Evolutionary conservation across 2,888 invertebrate species (phyloP), one percentile per base, ranked within the genome.

Genomic region (Diplazon laetatorius): DNA sequence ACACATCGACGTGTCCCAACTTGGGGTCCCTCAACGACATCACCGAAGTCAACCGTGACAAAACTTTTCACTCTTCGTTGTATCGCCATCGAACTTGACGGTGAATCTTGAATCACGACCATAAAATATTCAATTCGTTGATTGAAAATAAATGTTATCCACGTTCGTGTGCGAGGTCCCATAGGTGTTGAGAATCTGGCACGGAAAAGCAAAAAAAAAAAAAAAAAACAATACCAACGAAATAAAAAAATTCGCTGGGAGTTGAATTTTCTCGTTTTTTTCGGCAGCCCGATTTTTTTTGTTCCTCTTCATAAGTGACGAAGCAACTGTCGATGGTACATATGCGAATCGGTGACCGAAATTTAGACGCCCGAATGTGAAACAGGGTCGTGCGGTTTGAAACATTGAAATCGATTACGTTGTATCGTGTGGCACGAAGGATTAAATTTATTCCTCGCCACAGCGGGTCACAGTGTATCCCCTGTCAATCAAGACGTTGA

Each of bases 131-230:
- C 62, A 68, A 55, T 59, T 69, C 25, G 37, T 52, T 59, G 68
- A 78, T 78, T 69, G 73, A 73, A 78, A 78, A 73, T 69, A 72
- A 77, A 68, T 73, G 68, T 77, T 68, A 57, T 73, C 55, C 30
- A 30, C 48, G 35, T 39, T 66, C 42, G 39, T 1, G n/a, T n/a
- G 42, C n/a, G 9, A 10, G n/a, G 42, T 42, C 9, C 42, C 42
- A 42, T n/a, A n/a, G n/a, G 42, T 42, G 42, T 4, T 4, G 42
- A 42, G n/a, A 2, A 1, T 42, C 6, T 30, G 2, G 37, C 18
- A 60, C 59, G n/a, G n/a, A n/a, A n/a, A n/a, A n/a, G n/a, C n/a
- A n/a, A n/a, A n/a, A n/a, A n/a, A n/a, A n/a, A n/a, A n/a, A n/a
- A n/a, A n/a, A n/a, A n/a, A n/a, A n/a, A n/a, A n/a, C n/a, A n/a